phyloP scores from a whole-genome alignment of 1,140 invertebrate genomes.

The Calephelis nemesis region DNA sequence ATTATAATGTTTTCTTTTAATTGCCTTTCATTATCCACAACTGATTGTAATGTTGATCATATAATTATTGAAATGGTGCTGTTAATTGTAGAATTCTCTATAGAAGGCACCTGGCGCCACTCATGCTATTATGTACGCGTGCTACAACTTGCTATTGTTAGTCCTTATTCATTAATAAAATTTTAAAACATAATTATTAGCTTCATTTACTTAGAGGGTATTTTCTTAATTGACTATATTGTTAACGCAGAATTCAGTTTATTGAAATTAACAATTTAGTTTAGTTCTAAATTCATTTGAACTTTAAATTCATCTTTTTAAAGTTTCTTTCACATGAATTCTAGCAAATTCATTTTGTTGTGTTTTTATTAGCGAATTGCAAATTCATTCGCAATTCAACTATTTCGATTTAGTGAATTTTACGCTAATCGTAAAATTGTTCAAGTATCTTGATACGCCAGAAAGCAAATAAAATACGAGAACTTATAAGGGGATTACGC shows the following conservation, averaged over 20 bases:
- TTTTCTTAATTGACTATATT: no score
- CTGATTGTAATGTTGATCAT: not conserved
- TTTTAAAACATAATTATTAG: no score
- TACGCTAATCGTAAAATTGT: not conserved
- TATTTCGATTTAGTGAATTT: not conserved
- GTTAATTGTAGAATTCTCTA: not conserved
- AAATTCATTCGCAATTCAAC: no score
- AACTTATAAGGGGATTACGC: conserved; percentile 4
- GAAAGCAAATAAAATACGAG: not conserved
- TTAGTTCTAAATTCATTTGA: no score
- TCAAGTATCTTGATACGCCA: not conserved
- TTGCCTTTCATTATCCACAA: not conserved
- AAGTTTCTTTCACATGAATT: no score
- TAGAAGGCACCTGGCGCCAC: not conserved
- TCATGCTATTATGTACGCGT: no score
- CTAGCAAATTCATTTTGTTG: no score
- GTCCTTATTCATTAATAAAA: no score
- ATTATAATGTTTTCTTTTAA: conserved; percentile 6
- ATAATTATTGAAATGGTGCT: not conserved
- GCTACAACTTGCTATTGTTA: no score
- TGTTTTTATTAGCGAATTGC: no score
- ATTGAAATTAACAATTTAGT: not conserved
- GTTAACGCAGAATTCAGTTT: no score
- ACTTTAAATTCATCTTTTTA: no score
- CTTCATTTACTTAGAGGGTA: not conserved